Percentiles rank a stretch among this genome's conserved stretches.
Conservation (phyloP, 2,113 vertebrate genomes). For the Ailuropoda melanoleuca region DNA sequence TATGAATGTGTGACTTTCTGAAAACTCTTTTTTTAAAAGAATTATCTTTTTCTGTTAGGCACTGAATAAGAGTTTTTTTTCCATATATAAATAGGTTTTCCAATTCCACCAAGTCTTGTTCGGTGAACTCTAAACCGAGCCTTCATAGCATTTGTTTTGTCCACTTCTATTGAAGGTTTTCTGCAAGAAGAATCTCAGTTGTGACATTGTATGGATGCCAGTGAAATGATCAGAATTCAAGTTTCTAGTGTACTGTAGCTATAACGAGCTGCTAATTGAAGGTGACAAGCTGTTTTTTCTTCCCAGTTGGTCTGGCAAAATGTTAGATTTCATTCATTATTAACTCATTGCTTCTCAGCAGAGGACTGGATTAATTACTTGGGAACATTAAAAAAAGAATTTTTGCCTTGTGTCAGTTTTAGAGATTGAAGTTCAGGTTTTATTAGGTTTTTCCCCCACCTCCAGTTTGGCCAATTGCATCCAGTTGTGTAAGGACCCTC, state of each 20-base stretch:
- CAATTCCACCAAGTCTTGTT: neutral
- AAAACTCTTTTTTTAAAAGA: constrained; percentile 19
- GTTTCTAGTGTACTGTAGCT: neutral
- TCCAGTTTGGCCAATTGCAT: neutral
- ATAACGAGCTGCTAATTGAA: constrained; percentile 50
- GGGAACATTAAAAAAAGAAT: constrained; percentile 2
- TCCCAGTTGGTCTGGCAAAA: constrained; percentile 69
- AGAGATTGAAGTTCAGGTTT: constrained; percentile 24
- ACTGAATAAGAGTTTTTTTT: neutral
- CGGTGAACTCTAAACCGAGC: neutral
- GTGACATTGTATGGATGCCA: neutral
- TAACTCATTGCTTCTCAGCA: constrained; percentile 58
- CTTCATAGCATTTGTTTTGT: constrained; percentile 42
- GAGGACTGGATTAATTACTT: constrained; percentile 44
- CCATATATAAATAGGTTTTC: neutral
- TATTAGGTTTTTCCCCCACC: neutral
- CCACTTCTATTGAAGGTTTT: constrained; percentile 8
- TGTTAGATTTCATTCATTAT: constrained; percentile 75
- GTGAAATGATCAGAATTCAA: constrained; percentile 53
- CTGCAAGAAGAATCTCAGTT: constrained; percentile 11
- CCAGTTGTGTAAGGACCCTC: neutral
- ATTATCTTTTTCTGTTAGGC: neutral
- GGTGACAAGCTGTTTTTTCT: constrained; percentile 27
- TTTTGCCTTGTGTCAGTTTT: constrained; percentile 31
- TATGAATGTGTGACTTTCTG: constrained; percentile 51